Conservation (phyloP, 2,888 invertebrate species). For the Catocala sponsa region DNA sequence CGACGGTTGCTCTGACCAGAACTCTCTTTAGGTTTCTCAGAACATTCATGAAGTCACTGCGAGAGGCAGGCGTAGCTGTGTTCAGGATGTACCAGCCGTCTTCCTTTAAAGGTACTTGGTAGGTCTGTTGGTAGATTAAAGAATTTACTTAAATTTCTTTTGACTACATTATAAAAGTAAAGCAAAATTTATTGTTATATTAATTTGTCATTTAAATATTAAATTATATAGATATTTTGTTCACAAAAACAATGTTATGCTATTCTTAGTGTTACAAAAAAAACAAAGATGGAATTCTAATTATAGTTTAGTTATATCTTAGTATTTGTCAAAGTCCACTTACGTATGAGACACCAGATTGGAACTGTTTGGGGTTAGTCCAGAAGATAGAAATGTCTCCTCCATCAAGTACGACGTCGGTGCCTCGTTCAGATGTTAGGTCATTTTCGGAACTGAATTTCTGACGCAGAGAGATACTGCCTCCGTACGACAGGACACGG, state of each 20-base stretch:
- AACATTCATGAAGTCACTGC: conserved; percentile 95
- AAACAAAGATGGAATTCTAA: no score
- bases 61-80: conserved; percentile 78
- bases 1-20: conserved; percentile 93
- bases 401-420: conserved; percentile 94
- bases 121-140: conserved; percentile 74
- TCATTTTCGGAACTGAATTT: conserved; percentile 89
- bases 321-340: conserved; percentile 28
- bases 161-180: no score
- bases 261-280: no score
- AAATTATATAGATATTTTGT: no score
- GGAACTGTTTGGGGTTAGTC: conserved; percentile 89
- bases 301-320: no score
- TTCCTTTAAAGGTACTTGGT: conserved; percentile 90
- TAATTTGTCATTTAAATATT: no score
- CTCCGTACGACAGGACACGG: conserved; percentile 96
- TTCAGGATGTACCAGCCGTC: conserved; percentile 88
- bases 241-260: no score
- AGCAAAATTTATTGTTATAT: no score
- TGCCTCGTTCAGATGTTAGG: conserved; percentile 88
- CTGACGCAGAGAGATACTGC: conserved; percentile 92
- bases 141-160: no score
- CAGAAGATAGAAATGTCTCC: conserved; percentile 93
- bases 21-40: conserved; percentile 94
- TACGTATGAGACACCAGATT: conserved; percentile 89